Evolutionary conservation across 92 coral and sea anemone genomes (phyloP).

Genomic region (Epizoanthus illoricatus): DNA sequence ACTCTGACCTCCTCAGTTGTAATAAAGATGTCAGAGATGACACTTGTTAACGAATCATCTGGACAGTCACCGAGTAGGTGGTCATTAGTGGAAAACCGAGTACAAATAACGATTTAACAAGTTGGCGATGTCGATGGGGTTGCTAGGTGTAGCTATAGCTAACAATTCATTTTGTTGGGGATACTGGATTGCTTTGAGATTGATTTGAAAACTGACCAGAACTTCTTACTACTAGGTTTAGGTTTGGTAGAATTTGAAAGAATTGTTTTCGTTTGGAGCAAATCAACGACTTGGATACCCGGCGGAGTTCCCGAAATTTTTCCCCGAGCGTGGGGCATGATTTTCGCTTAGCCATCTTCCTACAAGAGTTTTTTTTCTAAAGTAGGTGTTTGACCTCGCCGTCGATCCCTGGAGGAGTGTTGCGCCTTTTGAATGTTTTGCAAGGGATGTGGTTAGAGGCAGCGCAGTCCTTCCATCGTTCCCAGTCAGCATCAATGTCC

Average conservation of each 20-base stretch:
- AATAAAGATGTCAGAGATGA: constrained; percentile 25
- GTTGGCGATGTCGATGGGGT: constrained; percentile 15
- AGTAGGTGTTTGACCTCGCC: constrained; percentile 31
- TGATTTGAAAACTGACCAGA: constrained; percentile 50
- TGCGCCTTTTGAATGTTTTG: constrained; percentile 25
- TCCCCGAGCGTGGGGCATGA: constrained; percentile 45
- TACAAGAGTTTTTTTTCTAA: constrained; percentile 22
- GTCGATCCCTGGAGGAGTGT: constrained; percentile 37
- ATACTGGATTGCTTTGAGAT: constrained; percentile 38
- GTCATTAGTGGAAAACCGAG: constrained; percentile 35
- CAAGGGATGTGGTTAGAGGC: constrained; percentile 20
- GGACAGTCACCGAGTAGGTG: constrained; percentile 6
- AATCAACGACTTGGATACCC: constrained; percentile 31
- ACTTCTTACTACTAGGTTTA: constrained; percentile 40
- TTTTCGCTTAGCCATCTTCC: constrained; percentile 16
- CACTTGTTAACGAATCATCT: neutral
- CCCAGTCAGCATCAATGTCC: constrained; percentile 24
- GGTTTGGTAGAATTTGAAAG: constrained; percentile 33
- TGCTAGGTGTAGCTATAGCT: constrained; percentile 24
- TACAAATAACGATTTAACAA: constrained; percentile 4
- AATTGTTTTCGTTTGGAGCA: constrained; percentile 30
- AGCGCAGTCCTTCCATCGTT: constrained; percentile 27
- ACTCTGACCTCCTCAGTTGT: constrained; percentile 28
- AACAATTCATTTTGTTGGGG: constrained; percentile 42
- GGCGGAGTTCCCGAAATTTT: constrained; percentile 37